phyloP scores from a whole-genome alignment of 2,888 invertebrate species.

The Ommatoiulus sabulosus region DNA sequence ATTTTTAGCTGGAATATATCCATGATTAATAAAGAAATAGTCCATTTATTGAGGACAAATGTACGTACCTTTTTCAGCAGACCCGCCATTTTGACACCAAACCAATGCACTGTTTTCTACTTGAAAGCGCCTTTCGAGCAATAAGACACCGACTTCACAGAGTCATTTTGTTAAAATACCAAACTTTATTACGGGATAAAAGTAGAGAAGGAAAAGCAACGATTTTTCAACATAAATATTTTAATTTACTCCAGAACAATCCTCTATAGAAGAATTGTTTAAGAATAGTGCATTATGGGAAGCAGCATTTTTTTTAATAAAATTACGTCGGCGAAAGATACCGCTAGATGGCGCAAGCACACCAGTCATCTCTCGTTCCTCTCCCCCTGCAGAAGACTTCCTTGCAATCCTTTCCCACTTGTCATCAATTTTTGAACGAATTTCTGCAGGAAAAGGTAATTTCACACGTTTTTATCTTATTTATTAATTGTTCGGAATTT shows the following conservation, averaged over 20 bases:
- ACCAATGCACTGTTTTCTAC: not conserved
- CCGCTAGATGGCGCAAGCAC: not conserved
- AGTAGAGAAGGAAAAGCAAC: not conserved
- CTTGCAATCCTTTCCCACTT: conserved; percentile 27
- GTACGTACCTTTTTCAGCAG: not conserved
- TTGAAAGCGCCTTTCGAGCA: not conserved
- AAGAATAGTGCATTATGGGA: not conserved
- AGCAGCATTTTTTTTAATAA: not conserved
- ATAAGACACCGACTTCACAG: not conserved
- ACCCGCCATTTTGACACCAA: not conserved
- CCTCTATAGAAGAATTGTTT: not conserved
- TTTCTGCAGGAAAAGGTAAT: conserved; percentile 34
- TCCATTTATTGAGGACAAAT: not conserved
- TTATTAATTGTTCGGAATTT: not conserved
- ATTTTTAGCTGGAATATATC: not conserved
- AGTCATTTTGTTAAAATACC: not conserved
- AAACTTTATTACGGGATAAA: not conserved
- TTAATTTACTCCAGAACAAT: no score
- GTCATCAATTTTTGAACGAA: conserved; percentile 32
- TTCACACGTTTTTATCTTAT: not conserved
- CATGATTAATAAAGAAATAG: not conserved
- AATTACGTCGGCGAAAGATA: not conserved
- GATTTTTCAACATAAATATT: not conserved
- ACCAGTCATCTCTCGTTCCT: not conserved
- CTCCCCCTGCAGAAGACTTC: not conserved